Percentiles rank a stretch among this genome's conserved stretches.
phyloP scores from a whole-genome alignment of 2,113 vertebrate species.

The Tenrec ecaudatus region DNA sequence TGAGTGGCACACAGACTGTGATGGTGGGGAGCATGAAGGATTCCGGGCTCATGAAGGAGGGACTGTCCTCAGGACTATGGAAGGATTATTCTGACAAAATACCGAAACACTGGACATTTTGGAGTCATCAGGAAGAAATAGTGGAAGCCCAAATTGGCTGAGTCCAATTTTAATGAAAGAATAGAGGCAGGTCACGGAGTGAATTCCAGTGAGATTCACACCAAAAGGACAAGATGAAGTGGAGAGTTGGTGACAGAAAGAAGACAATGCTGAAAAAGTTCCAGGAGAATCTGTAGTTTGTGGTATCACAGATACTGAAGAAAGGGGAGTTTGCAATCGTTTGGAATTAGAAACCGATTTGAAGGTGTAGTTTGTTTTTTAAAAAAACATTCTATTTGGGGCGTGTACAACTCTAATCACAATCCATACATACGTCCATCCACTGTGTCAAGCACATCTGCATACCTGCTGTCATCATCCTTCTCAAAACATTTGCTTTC shows the following conservation, averaged over 20 bases:
- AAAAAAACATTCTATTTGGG: too few species aligned
- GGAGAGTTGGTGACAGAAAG: not conserved
- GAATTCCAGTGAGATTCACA: not conserved
- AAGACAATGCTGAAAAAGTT: not conserved
- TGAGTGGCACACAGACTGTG: not conserved
- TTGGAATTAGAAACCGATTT: too few species aligned
- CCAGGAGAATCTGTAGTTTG: not conserved
- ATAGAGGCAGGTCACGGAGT: not conserved
- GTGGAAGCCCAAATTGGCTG: not conserved
- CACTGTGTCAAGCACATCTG: too few species aligned
- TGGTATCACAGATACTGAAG: not conserved
- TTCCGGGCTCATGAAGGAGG: not conserved
- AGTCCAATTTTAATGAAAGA: not conserved
- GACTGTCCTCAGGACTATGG: not conserved
- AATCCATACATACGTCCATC: too few species aligned
- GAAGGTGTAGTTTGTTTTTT: not conserved
- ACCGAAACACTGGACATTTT: not conserved
- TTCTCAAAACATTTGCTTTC: too few species aligned
- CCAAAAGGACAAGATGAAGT: not conserved
- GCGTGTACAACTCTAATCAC: too few species aligned
- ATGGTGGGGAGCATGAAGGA: not conserved
- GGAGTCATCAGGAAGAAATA: not conserved
- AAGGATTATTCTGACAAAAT: not conserved
- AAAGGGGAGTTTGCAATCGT: not conserved
- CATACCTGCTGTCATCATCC: too few species aligned